A percentile compares a stretch with the other conserved stretches of the same genome.
These are phyloP conservation scores for Magallana angulata DNA, from an alignment of 1,140 invertebrate genomes.

Conservation along the genomic window DNA sequence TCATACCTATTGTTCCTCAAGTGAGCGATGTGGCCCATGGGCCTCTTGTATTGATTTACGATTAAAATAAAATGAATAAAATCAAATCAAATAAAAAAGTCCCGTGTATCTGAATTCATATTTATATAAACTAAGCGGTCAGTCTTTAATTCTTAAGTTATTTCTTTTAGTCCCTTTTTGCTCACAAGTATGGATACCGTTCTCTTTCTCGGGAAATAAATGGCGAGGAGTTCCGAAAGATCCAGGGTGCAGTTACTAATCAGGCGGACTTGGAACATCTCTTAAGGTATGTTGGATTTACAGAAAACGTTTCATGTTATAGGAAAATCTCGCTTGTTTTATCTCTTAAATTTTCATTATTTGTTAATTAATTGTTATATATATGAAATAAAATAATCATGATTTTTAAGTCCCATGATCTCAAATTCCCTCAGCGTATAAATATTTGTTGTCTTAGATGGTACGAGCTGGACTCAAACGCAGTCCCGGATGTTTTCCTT, in stretches of 20 bases:
- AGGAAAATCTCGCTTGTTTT: too few species aligned
- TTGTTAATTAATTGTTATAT: too few species aligned
- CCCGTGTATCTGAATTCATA: too few species aligned
- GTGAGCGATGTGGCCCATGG: too few species aligned
- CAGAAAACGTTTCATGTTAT: background rate
- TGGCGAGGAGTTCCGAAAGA: slow-evolving; percentile 56
- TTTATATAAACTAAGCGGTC: too few species aligned
- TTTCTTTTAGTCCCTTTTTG: slow-evolving; percentile 59
- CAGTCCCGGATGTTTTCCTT: slow-evolving; percentile 87
- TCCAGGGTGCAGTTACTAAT: slow-evolving; percentile 20
- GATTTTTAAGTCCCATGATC: background rate
- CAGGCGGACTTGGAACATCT: slow-evolving; percentile 48
- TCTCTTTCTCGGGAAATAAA: slow-evolving; percentile 57
- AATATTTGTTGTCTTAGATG: slow-evolving; percentile 81
- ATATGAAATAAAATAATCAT: slow-evolving; percentile 38
- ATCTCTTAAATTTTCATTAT: too few species aligned
- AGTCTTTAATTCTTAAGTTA: too few species aligned
- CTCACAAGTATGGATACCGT: slow-evolving; percentile 68
- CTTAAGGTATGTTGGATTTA: slow-evolving; percentile 47
- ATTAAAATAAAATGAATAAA: too few species aligned
- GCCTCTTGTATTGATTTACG: too few species aligned
- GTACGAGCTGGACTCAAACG: slow-evolving; percentile 84
- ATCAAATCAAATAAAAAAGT: too few species aligned
- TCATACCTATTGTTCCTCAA: too few species aligned
- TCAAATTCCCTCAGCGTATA: background rate